Percentiles rank a stretch among this genome's conserved stretches.
phyloP scores from a whole-genome alignment of 2,888 invertebrate genomes.

The Noctua comes region DNA sequence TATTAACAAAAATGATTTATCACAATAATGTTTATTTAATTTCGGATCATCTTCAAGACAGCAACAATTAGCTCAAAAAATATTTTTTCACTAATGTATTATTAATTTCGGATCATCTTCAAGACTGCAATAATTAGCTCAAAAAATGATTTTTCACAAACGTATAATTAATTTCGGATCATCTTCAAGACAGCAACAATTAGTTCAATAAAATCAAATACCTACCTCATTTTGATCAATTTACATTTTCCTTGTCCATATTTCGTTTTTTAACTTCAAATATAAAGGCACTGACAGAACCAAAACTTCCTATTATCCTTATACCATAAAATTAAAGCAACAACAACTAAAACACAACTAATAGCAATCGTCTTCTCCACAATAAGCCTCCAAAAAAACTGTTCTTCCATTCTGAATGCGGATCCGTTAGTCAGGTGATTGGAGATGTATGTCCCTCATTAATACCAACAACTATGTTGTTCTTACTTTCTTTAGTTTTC shows the following conservation, averaged over 20 bases:
- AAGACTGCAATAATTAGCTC: too few species aligned
- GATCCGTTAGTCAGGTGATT: slow-evolving; percentile 41
- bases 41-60: background rate
- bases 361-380: slow-evolving; percentile 2
- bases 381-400: background rate
- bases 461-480: slow-evolving; percentile 38
- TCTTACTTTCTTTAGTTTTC: slow-evolving; percentile 35
- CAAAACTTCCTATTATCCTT: background rate
- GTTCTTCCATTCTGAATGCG: slow-evolving; percentile 21
- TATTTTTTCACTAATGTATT: too few species aligned
- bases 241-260: background rate
- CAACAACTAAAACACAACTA: background rate
- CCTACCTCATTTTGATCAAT: background rate
- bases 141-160: too few species aligned
- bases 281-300: background rate
- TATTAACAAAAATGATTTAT: background rate
- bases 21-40: too few species aligned
- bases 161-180: too few species aligned
- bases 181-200: background rate
- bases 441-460: slow-evolving; percentile 49
- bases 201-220: background rate
- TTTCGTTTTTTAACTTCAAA: background rate
- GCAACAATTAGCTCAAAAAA: background rate
- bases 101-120: too few species aligned
- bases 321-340: background rate